These are phyloP conservation scores for Nebria ingens DNA, from an alignment of 1,140 invertebrate genomes.

Conservation along the genomic window DNA sequence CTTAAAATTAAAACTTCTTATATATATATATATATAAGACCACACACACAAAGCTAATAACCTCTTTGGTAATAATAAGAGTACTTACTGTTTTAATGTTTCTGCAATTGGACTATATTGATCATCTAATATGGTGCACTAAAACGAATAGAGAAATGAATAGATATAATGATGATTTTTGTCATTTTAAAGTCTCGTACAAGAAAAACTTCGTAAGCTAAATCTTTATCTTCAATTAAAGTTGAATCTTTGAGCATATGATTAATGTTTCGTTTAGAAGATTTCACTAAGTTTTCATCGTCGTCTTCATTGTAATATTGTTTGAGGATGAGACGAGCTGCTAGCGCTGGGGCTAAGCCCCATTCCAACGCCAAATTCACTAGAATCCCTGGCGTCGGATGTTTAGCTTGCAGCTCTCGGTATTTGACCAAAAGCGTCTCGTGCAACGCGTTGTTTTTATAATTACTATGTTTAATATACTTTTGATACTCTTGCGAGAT, in stretches of 20 bases:
- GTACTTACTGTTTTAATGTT: conserved; percentile 55
- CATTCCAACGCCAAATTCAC: conserved; percentile 43
- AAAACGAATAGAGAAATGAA: conserved; percentile 24
- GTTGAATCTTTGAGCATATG: conserved; percentile 58
- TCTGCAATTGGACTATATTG: conserved; percentile 67
- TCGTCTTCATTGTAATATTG: conserved; percentile 33
- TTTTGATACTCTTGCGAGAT: conserved; percentile 34
- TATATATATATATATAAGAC: not conserved
- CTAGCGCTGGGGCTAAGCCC: conserved; percentile 47
- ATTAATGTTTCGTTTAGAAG: conserved; percentile 37
- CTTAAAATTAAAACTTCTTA: conserved; percentile 32
- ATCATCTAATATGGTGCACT: conserved; percentile 61
- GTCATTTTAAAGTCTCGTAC: conserved; percentile 42
- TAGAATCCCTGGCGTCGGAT: conserved; percentile 41
- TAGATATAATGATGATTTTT: conserved; percentile 36
- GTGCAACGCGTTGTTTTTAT: conserved; percentile 22
- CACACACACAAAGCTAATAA: too few species aligned
- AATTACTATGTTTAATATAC: conserved; percentile 35
- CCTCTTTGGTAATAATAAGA: too few species aligned
- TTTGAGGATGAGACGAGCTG: conserved; percentile 56
- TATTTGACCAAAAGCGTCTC: conserved; percentile 29
- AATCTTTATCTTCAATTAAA: conserved; percentile 54
- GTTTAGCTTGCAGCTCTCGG: conserved; percentile 23
- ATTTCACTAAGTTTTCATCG: conserved; percentile 14
- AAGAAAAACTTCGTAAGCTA: conserved; percentile 67